Percentiles rank a stretch among this genome's conserved stretches.
Evolutionary conservation across 1,140 invertebrate genomes (phyloP).

Genomic region (Drosophila ambigua): DNA sequence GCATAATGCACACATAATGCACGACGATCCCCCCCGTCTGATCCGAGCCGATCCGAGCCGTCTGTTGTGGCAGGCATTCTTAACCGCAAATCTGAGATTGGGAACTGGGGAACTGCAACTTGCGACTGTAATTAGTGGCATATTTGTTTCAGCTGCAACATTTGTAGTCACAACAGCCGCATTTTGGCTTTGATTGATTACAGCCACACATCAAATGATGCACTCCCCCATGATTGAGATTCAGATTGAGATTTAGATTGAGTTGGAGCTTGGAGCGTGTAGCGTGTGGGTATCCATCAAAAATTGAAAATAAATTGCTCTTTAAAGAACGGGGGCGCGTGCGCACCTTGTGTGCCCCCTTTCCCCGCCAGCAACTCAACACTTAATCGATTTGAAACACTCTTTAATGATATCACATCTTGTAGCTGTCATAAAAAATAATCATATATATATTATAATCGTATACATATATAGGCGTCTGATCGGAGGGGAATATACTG

Average conservation of each 20-base stretch:
- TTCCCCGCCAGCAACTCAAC: constrained; percentile 30
- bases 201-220: constrained; percentile 58
- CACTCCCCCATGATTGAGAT: constrained; percentile 27
- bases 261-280: constrained; percentile 61
- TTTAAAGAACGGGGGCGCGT: constrained; percentile 69
- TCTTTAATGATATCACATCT: constrained; percentile 71
- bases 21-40: constrained; percentile 25
- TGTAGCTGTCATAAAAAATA: constrained; percentile 44
- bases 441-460: no score
- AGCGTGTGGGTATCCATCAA: constrained; percentile 1
- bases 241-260: constrained; percentile 30
- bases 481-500: constrained; percentile 39
- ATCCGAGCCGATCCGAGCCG: not conserved
- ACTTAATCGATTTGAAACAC: constrained; percentile 67
- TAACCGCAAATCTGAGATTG: constrained; percentile 50
- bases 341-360: constrained; percentile 48
- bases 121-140: constrained; percentile 75
- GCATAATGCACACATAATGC: constrained; percentile 75
- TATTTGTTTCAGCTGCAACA: constrained; percentile 75
- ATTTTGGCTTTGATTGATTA: constrained; percentile 69
- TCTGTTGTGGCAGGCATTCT: constrained; percentile 58
- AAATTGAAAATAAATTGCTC: constrained; percentile 64
- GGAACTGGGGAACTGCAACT: constrained; percentile 13
- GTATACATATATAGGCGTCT: constrained; percentile 16
- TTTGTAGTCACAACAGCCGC: constrained; percentile 57